These are phyloP conservation scores for Tursiops truncatus DNA, from an alignment of 2,113 vertebrate genomes.

Conservation along the genomic window DNA sequence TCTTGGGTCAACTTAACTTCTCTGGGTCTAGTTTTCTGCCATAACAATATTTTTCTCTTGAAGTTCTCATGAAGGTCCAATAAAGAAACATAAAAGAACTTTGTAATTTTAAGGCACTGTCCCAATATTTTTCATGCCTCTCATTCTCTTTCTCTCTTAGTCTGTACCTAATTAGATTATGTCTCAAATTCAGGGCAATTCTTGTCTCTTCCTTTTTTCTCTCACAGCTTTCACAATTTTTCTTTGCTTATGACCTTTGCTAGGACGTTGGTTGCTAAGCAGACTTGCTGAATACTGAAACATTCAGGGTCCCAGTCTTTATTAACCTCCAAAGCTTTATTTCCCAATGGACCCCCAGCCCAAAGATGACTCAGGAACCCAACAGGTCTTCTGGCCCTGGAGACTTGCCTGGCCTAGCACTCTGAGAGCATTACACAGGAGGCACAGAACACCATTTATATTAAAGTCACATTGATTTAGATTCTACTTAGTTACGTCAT, in stretches of 20 bases:
- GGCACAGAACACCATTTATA: neutral
- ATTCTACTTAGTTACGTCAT: slow-evolving; percentile 15
- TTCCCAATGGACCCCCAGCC: neutral
- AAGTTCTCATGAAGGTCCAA: neutral
- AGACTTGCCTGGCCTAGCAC: neutral
- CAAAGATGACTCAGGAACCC: neutral
- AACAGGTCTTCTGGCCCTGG: neutral
- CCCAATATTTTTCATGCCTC: neutral
- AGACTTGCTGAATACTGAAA: neutral
- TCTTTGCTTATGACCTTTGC: neutral
- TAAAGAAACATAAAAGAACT: neutral
- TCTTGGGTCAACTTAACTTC: neutral
- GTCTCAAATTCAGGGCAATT: neutral
- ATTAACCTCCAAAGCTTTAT: neutral
- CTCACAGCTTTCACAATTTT: neutral
- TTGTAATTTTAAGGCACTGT: neutral
- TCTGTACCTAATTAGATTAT: neutral
- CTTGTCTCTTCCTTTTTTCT: neutral
- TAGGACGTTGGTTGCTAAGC: neutral
- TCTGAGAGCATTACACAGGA: neutral
- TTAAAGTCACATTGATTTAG: slow-evolving; percentile 32
- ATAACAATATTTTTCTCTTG: neutral
- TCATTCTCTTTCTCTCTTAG: neutral
- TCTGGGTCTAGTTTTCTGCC: neutral
- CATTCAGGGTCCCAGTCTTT: neutral